Evolutionary conservation across 2,113 vertebrate genomes (phyloP), one percentile per base, ranked within the genome.

Genomic region (Phyllopteryx taeniolatus): DNA sequence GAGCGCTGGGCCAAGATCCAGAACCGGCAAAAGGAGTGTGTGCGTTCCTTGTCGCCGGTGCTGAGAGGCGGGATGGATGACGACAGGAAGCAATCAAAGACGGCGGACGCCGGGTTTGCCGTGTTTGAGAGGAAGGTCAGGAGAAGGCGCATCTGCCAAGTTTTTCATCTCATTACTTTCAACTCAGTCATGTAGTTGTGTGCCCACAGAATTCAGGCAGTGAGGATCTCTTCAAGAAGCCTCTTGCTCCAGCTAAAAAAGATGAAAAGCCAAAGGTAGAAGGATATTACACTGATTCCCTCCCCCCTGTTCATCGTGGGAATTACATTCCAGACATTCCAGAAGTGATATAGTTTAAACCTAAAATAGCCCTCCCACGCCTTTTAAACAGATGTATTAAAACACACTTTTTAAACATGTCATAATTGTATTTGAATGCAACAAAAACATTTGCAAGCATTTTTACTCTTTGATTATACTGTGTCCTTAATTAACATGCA

Each of bases 201-300:
- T 22, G 8, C 75, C 15, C 44, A 35, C 67, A 94, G 93, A 89
- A 84, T 35, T 75, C 90, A 19, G 88, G 91, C 61, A 84, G 84
- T 66, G 96, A 99, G 70, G 96, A 98, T 9, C 93, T 97, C 57
- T 99, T 99, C 86, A 99, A 99, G 92, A 99, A 97, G 76, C 97
- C 97, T 15, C 87, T 98, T 43, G 94, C 96, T 77, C 97, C 96
- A 51, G 83, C 87, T 9, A 92, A 93, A 86, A 94, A 93, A 88
- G 96, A 98, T 39, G 97, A 98, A 68, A 97, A 98, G 74, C 83
- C 82, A 72, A 94, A 94, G 88, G 93, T 94, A 72, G 80, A 51
- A 42, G 57, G 20, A 3, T 54, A 20, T 39, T 5, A 10, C 3
- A 56, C 20, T 1, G 2, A 54, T 8, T 20, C 20, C 53, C 27